phyloP scores from a whole-genome alignment of 1,140 invertebrate genomes.

The Nautilus pompilius region DNA sequence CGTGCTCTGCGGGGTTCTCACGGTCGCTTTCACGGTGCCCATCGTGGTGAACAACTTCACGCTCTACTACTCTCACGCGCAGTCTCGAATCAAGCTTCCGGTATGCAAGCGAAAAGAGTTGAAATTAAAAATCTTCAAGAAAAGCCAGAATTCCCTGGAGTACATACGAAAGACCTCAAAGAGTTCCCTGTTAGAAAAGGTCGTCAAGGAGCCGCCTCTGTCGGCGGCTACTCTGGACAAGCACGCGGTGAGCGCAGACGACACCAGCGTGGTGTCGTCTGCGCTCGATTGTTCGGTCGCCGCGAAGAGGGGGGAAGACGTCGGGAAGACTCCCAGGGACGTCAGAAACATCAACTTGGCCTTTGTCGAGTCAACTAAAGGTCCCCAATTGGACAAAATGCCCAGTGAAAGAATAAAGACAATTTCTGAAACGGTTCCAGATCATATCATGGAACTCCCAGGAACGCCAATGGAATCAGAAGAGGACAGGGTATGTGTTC shows the following conservation, averaged over 20 bases:
- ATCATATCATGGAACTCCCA: constrained; percentile 2
- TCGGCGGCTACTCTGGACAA: constrained; percentile 19
- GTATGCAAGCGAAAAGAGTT: constrained; percentile 39
- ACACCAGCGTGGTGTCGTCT: background rate
- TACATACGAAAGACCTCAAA: constrained; percentile 18
- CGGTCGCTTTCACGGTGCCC: constrained; percentile 93
- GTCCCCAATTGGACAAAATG: background rate
- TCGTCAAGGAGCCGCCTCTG: constrained; percentile 17
- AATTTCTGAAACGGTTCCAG: constrained; percentile 9
- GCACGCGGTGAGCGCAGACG: background rate
- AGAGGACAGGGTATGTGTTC: constrained; percentile 8
- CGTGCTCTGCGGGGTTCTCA: constrained; percentile 91
- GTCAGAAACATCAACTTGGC: constrained; percentile 3
- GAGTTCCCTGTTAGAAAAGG: constrained; percentile 13
- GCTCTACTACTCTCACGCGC: constrained; percentile 84
- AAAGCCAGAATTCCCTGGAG: constrained; percentile 39
- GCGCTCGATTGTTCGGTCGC: constrained; percentile 12
- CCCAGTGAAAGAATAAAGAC: constrained; percentile 6
- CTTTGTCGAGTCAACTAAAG: constrained; percentile 5
- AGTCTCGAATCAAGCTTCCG: constrained; percentile 46
- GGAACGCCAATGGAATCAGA: constrained; percentile 16
- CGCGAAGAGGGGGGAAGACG: constrained; percentile 9
- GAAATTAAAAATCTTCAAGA: constrained; percentile 36
- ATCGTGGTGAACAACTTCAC: constrained; percentile 98
- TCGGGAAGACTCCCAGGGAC: constrained; percentile 20